Conservation (phyloP, 2,113 vertebrate species). For the Ciconia stormi region DNA sequence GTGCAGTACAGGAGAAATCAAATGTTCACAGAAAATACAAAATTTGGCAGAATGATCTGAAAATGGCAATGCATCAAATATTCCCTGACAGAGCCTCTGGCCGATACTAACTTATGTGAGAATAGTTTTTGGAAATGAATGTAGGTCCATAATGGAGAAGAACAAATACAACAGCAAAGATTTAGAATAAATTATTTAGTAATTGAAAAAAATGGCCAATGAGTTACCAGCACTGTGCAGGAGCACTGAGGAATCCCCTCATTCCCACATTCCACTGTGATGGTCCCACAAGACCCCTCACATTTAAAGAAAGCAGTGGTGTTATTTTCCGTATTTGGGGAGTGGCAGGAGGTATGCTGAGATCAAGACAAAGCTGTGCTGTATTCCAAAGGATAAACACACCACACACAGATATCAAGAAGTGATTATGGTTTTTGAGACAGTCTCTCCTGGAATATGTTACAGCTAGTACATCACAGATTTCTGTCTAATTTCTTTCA, state of each 20-base stretch:
- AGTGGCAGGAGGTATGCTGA: background rate
- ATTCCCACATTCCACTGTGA: accelerated
- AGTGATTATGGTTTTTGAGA: background rate
- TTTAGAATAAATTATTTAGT: background rate
- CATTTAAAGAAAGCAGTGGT: background rate
- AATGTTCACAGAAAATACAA: background rate
- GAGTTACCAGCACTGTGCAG: background rate
- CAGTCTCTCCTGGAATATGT: background rate
- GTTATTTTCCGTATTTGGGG: background rate
- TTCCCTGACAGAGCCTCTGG: background rate
- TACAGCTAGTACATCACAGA: background rate
- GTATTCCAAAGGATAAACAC: background rate
- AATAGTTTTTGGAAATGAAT: background rate
- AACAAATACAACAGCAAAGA: background rate
- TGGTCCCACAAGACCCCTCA: background rate
- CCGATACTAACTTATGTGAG: background rate
- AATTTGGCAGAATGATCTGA: background rate
- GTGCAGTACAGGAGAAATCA: background rate
- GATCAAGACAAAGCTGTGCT: background rate
- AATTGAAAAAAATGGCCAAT: background rate
- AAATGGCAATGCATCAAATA: background rate
- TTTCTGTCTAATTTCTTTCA: background rate
- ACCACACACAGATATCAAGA: background rate
- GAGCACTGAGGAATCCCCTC: background rate
- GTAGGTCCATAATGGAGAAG: background rate